Evolutionary conservation across 1,140 invertebrate species (phyloP).

Genomic region (Brachionus asplanchnoidis): DNA sequence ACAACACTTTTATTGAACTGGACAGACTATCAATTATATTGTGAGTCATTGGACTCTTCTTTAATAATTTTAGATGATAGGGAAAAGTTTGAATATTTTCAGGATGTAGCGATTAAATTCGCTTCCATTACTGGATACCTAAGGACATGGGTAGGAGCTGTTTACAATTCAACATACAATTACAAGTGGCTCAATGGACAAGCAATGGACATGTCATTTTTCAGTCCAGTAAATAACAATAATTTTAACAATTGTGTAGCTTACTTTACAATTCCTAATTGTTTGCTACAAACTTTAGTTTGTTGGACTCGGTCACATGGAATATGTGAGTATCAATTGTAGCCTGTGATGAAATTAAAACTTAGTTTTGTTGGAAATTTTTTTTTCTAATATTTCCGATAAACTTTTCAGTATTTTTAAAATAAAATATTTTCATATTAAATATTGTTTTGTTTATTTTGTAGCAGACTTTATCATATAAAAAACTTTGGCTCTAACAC

Average conservation of each 20-base stretch:
- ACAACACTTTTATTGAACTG: neutral
- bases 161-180: neutral
- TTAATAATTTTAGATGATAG: neutral
- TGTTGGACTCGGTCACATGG: neutral
- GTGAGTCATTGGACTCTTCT: neutral
- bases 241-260: neutral
- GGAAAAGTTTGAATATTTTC: neutral
- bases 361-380: neutral
- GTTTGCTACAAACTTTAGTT: neutral
- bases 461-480: too few relatives aligned
- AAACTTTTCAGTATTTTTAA: neutral
- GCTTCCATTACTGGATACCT: neutral
- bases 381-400: neutral
- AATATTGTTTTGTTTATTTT: neutral
- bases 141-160: neutral
- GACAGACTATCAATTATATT: neutral
- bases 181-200: neutral
- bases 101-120: neutral
- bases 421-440: neutral
- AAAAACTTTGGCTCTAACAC: neutral
- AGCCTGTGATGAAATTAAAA: neutral
- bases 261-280: neutral
- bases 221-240: neutral
- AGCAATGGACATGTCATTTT: neutral
- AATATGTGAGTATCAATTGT: constrained; percentile 1